Evolutionary conservation across 2,888 invertebrate genomes (phyloP).

Genomic region (Nasonovia ribisnigri): DNA sequence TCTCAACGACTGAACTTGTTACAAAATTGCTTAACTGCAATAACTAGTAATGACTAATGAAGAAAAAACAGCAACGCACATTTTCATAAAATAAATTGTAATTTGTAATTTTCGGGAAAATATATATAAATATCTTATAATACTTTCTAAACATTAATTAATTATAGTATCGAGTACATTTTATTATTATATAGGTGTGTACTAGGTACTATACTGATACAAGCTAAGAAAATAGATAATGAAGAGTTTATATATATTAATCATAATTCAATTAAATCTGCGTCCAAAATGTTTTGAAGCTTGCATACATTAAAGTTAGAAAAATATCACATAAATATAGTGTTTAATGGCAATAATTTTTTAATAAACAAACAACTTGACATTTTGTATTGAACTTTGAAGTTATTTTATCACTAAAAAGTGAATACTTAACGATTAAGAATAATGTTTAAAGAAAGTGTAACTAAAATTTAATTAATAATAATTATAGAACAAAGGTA

Average conservation of each 20-base stretch:
- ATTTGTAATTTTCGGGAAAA: background rate
- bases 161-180: background rate
- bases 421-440: background rate
- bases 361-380: background rate
- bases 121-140: background rate
- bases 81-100: background rate
- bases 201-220: background rate
- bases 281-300: background rate
- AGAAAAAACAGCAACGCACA: background rate
- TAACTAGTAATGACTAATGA: constrained; percentile 35
- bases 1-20: constrained; percentile 43
- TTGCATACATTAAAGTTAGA: background rate
- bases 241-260: background rate
- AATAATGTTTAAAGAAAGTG: too few relatives aligned
- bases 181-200: background rate
- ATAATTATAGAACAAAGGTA: background rate
- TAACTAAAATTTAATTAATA: too few relatives aligned
- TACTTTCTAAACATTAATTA: background rate
- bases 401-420: background rate
- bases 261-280: background rate
- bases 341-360: background rate
- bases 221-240: background rate
- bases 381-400: background rate
- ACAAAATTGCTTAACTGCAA: constrained; percentile 37
- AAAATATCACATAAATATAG: background rate